A percentile compares a stretch with the other conserved stretches of the same genome.
phyloP scores from a whole-genome alignment of 2,797 vertebrate species.

The Phrynocephalus guinanensis region DNA sequence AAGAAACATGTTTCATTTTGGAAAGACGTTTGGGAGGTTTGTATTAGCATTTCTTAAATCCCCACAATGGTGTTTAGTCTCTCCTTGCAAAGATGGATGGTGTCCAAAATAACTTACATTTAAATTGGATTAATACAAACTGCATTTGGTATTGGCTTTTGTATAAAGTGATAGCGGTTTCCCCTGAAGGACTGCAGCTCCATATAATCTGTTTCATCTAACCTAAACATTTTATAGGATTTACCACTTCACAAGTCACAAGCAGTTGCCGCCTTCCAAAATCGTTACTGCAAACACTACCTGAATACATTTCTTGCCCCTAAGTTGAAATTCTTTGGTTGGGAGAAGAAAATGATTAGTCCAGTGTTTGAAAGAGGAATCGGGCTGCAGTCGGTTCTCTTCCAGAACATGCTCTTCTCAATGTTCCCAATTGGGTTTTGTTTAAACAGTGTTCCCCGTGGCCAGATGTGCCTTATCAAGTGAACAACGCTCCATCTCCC shows the following conservation, averaged over 20 bases:
- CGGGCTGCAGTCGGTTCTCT: constrained; percentile 41
- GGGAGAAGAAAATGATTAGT: neutral
- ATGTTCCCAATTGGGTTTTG: constrained; percentile 58
- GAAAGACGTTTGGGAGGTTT: constrained; percentile 44
- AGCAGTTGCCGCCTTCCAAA: neutral
- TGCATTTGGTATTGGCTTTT: constrained; percentile 50
- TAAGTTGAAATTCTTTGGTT: neutral
- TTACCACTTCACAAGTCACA: neutral
- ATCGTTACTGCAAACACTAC: no score
- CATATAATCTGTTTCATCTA: constrained; percentile 51
- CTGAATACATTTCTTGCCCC: neutral
- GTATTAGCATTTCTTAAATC: constrained; percentile 39
- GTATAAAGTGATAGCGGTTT: constrained; percentile 52
- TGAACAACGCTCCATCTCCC: constrained; percentile 85
- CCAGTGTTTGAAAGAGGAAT: constrained; percentile 48
- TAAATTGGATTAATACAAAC: constrained; percentile 47
- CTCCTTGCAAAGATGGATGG: neutral
- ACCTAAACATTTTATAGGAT: constrained; percentile 49
- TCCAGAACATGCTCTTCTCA: constrained; percentile 49
- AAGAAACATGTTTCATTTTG: constrained; percentile 35
- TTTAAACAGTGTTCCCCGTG: constrained; percentile 90
- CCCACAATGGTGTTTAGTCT: constrained; percentile 18
- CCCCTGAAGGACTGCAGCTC: constrained; percentile 52
- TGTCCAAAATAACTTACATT: constrained; percentile 17
- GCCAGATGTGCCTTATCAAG: constrained; percentile 88